Evolutionary conservation across 1,140 invertebrate species (phyloP).

Genomic region (Meloidogyne exigua): DNA sequence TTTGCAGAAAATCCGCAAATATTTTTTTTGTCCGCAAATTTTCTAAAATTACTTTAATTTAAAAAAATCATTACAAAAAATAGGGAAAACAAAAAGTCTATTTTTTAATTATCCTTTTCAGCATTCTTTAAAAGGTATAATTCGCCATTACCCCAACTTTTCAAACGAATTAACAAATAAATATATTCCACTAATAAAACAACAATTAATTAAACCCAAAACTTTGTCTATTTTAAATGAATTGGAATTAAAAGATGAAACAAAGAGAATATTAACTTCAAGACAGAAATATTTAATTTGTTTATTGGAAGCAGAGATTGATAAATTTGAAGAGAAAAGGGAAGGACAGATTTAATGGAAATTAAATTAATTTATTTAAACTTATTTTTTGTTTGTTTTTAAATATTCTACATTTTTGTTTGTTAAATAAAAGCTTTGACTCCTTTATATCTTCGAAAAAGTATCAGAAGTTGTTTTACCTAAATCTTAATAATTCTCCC

Average conservation of each 20-base stretch:
- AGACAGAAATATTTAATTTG: conserved; percentile 17
- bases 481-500: too few relatives aligned
- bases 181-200: conserved; percentile 12
- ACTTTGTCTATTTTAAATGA: background rate
- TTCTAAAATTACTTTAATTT: too few relatives aligned
- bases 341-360: background rate
- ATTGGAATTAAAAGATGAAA: conserved; percentile 6
- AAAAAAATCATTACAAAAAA: too few relatives aligned
- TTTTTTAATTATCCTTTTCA: background rate
- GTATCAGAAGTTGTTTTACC: too few relatives aligned
- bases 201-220: background rate
- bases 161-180: background rate
- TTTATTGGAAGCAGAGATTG: conserved; percentile 8
- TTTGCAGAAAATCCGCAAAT: too few relatives aligned
- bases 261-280: conserved; percentile 2
- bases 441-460: too few relatives aligned
- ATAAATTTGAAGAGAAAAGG: conserved; percentile 1
- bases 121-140: background rate
- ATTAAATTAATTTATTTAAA: background rate
- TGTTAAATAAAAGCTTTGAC: too few relatives aligned
- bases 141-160: background rate
- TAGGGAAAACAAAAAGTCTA: too few relatives aligned
- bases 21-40: too few relatives aligned
- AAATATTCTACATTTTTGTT: too few relatives aligned
- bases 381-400: background rate